Conservation (phyloP, 2,888 invertebrate genomes). For the Mesorhabditis belari region DNA sequence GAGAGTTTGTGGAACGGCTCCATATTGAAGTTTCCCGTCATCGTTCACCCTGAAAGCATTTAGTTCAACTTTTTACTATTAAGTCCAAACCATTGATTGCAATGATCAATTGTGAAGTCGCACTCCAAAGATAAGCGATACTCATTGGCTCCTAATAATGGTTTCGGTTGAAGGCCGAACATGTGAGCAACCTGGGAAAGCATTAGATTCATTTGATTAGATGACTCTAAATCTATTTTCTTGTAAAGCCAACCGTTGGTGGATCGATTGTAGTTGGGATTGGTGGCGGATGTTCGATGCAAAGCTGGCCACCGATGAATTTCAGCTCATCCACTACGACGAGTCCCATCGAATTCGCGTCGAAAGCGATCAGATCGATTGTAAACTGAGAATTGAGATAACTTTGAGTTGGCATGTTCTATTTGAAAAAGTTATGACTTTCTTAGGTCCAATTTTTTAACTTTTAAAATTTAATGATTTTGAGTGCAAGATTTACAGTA, state of each 20-base stretch:
- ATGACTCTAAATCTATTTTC: background rate
- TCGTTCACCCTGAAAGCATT: conserved; percentile 31
- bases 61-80: too few species aligned
- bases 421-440: too few species aligned
- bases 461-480: too few species aligned
- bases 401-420: too few species aligned
- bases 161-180: conserved; percentile 33
- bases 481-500: too few species aligned
- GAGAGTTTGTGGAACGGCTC: conserved; percentile 28
- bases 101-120: conserved; percentile 46
- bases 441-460: too few species aligned
- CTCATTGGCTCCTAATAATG: conserved; percentile 17
- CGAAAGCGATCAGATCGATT: conserved; percentile 45
- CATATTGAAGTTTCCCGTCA: conserved; percentile 29
- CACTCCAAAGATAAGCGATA: conserved; percentile 35
- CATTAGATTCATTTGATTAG: too few species aligned
- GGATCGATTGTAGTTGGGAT: conserved; percentile 32
- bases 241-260: conserved; percentile 13
- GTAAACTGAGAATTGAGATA: conserved; percentile 39
- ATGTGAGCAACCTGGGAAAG: conserved; percentile 21
- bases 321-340: conserved; percentile 31
- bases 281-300: conserved; percentile 33
- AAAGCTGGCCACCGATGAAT: conserved; percentile 24
- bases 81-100: conserved; percentile 39
- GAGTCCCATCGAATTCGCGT: conserved; percentile 34